phyloP scores from a whole-genome alignment of 1,140 invertebrate species.

The Procambarus clarkii region DNA sequence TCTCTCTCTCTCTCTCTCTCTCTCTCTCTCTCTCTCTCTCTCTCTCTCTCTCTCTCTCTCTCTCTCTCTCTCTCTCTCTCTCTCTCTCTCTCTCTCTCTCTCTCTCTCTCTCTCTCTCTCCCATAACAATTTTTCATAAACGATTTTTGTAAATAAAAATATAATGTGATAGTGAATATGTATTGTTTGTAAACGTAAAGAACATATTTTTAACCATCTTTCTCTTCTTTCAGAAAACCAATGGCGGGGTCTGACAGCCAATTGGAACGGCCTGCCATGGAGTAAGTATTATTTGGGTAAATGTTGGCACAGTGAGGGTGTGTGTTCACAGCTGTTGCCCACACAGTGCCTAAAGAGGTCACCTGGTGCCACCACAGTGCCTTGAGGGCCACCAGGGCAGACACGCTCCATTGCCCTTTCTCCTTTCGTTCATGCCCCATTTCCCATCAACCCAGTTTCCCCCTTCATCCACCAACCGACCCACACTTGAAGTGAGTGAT shows the following conservation, averaged over 20 bases:
- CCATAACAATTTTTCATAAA: neutral
- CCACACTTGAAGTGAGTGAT: no score
- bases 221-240: slow-evolving; percentile 70
- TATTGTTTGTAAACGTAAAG: no score
- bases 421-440: neutral
- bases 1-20: no score
- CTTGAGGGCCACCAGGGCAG: neutral
- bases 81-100: slow-evolving; percentile 29
- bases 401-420: neutral
- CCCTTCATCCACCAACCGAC: neutral
- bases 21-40: no score
- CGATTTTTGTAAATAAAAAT: neutral
- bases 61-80: slow-evolving; percentile 35
- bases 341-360: neutral
- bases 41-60: neutral
- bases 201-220: neutral
- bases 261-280: slow-evolving; percentile 72
- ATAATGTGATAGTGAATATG: neutral
- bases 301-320: slow-evolving; percentile 32
- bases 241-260: slow-evolving; percentile 72
- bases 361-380: no score
- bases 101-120: no score
- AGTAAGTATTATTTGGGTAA: slow-evolving; percentile 68
- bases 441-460: neutral
- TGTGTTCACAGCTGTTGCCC: slow-evolving; percentile 32